Evolutionary conservation across 2,113 vertebrate genomes (phyloP), one percentile per base, ranked within the genome.

Genomic region (Oreochromis spilurus): DNA sequence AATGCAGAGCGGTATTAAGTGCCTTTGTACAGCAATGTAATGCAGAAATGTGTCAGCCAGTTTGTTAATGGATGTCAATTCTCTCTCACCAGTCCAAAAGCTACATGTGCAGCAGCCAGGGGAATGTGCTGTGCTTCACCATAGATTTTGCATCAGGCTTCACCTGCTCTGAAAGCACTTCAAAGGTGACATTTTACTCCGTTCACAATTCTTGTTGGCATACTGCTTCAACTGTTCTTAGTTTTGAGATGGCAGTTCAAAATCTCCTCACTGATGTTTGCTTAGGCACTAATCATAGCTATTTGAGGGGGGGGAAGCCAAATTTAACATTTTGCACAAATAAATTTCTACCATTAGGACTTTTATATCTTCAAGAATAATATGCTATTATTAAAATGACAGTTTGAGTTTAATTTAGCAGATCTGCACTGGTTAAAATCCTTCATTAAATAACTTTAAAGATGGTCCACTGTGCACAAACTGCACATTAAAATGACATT

Each of bases 101-200:
- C 36, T 99, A 98, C 91, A 87, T 89, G 88, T 98, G 98, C 96
- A 97, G 96, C 93, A 97, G 97, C 95, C 98, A 97, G 94, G 97
- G 98, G 79, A 97, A 96, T 21, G 77, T 92, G 4, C 92, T 98
- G 52, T 95, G 97, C 92, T 98, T 99, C 95, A 98, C 96, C 2
- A 72, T 99, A 3, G 98, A 99, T 93, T 98, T 99, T 81, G 94
- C 96, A 21, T 94, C 97, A 29, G 98, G 98, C 85, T 98, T 99
- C 95, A 97, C 96, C 89, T 99, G 98, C 94, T 97, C 97, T 52
- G 97, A 99, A 87, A 96, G 93, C 83, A 94, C 95, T 94, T 97
- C 97, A 50, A 97, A 98, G 97, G 98, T 96, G 85, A 91, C 77
- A 26, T 79, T 17, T 83, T 11, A 50, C 19, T 0, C 7, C 60